phyloP scores from a whole-genome alignment of 1,140 invertebrate genomes.

The Cryptotermes secundus region DNA sequence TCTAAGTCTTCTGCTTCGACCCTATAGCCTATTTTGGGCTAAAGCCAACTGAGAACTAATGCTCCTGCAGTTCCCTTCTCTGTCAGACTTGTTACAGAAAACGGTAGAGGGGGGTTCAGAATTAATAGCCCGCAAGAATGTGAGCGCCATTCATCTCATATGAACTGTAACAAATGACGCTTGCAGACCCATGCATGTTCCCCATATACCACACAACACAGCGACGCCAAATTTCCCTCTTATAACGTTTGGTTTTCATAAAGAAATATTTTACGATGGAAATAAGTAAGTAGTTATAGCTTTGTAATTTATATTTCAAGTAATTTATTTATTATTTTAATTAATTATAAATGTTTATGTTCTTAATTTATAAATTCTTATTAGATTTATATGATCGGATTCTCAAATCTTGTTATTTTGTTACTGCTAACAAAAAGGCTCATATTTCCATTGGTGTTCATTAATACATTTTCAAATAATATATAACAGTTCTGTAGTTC shows the following conservation, averaged over 20 bases:
- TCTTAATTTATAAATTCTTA: too few relatives aligned
- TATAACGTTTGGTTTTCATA: neutral
- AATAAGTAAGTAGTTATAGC: neutral
- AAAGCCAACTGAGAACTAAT: neutral
- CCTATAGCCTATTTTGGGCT: neutral
- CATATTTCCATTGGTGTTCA: too few relatives aligned
- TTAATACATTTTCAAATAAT: too few relatives aligned
- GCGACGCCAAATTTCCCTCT: neutral
- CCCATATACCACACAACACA: neutral
- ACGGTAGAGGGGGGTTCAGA: neutral
- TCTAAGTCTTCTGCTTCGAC: neutral
- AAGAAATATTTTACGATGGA: neutral
- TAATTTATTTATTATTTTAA: too few relatives aligned
- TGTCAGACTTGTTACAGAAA: neutral
- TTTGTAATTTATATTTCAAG: too few relatives aligned
- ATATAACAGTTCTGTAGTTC: too few relatives aligned
- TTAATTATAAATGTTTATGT: too few relatives aligned
- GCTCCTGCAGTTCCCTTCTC: neutral
- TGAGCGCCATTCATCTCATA: conserved; percentile 9
- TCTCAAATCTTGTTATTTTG: too few relatives aligned
- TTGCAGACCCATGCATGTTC: neutral
- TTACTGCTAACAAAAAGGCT: too few relatives aligned
- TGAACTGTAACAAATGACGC: conserved; percentile 19
- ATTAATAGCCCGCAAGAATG: neutral
- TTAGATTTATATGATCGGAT: too few relatives aligned